These are phyloP conservation scores for Nebria salina DNA, from an alignment of 2,888 invertebrate species.

Conservation along the genomic window DNA sequence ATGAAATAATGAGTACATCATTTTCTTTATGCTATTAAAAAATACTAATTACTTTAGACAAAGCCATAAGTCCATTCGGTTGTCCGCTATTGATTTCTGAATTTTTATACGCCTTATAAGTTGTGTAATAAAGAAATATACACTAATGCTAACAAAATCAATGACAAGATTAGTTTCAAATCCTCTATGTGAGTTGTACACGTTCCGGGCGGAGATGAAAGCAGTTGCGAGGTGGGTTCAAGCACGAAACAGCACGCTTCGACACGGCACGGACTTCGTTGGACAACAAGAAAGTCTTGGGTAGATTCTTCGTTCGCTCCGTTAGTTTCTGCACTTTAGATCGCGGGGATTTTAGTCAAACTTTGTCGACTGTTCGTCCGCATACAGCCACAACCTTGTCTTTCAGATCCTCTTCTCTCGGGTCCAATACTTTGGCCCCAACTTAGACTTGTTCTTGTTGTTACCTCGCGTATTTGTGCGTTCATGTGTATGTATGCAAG, in stretches of 20 bases:
- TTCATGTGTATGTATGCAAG: neutral
- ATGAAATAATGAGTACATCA: too few relatives aligned
- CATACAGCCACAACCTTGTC: conserved; percentile 14
- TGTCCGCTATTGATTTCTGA: too few relatives aligned
- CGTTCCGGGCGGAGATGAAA: conserved; percentile 32
- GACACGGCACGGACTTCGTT: conserved; percentile 3
- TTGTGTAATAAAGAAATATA: neutral
- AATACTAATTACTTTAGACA: too few relatives aligned
- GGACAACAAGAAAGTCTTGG: conserved; percentile 39
- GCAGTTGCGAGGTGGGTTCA: conserved; percentile 2
- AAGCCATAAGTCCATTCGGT: too few relatives aligned
- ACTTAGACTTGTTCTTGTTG: conserved; percentile 39
- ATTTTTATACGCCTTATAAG: too few relatives aligned
- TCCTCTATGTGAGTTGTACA: conserved; percentile 32
- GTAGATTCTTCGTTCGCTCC: conserved; percentile 18
- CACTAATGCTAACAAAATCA: neutral
- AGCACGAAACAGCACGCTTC: neutral
- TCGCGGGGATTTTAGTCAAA: conserved; percentile 44
- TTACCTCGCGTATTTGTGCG: conserved; percentile 33
- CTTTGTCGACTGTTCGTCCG: conserved; percentile 38
- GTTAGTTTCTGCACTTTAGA: conserved; percentile 37
- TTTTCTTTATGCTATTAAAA: too few relatives aligned
- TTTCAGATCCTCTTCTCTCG: conserved; percentile 11
- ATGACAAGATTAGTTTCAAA: conserved; percentile 22
- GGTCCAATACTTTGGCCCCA: conserved; percentile 24